These are phyloP conservation scores for Bothrops alternatus DNA, from an alignment of 2,797 vertebrate genomes.

Conservation along the genomic window DNA sequence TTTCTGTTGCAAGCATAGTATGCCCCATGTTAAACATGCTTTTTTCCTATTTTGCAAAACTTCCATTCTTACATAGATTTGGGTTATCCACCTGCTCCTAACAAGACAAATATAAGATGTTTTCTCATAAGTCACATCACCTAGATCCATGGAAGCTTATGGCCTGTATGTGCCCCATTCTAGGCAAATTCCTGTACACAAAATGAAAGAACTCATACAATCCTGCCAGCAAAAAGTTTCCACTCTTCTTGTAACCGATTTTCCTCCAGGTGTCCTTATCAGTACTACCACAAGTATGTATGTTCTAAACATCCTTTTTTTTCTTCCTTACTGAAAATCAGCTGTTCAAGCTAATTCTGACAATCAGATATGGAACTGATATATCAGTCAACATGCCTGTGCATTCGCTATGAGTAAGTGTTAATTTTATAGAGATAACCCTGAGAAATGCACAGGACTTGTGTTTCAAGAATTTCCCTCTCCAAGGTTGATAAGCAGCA, in stretches of 20 bases:
- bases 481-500: not conserved
- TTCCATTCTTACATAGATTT: not conserved
- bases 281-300: conserved; percentile 44
- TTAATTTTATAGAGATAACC: not conserved
- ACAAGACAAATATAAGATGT: not conserved
- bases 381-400: conserved; percentile 34
- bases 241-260: conserved; percentile 60
- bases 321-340: conserved; percentile 53
- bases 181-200: not conserved
- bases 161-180: not conserved
- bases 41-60: not conserved
- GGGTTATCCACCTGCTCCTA: not conserved
- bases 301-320: conserved; percentile 40
- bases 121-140: not conserved
- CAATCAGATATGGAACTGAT: conserved; percentile 42
- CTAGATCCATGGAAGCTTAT: not conserved
- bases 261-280: conserved; percentile 58
- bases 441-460: not conserved
- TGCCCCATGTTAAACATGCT: not conserved
- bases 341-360: conserved; percentile 48
- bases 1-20: not conserved
- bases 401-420: conserved; percentile 1
- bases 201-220: conserved; percentile 48
- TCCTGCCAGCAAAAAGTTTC: conserved; percentile 44
- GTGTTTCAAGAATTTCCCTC: not conserved